Evolutionary conservation across 2,113 vertebrate genomes (phyloP).

Genomic region (Archilochus colubris): DNA sequence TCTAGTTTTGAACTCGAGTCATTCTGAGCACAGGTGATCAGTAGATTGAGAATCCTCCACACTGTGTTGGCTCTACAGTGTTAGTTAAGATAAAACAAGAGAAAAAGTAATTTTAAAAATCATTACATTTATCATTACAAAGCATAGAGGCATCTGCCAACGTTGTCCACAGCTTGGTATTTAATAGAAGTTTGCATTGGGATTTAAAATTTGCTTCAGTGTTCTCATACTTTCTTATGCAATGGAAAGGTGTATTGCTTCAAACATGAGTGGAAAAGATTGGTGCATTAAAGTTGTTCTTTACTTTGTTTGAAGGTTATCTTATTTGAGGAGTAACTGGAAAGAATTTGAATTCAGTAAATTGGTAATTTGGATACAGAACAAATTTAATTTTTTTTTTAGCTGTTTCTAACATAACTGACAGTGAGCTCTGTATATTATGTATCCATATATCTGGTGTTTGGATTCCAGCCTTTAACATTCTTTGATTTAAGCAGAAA

Average conservation of each 20-base stretch:
- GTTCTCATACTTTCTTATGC: neutral
- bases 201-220: neutral
- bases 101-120: neutral
- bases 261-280: neutral
- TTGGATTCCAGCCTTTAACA: neutral
- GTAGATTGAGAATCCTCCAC: neutral
- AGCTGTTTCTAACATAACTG: neutral
- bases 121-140: neutral
- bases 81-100: neutral
- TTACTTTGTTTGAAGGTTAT: neutral
- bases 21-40: neutral
- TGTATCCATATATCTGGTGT: neutral
- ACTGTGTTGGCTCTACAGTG: neutral
- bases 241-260: neutral
- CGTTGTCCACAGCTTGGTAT: neutral
- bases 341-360: neutral
- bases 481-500: neutral
- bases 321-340: neutral
- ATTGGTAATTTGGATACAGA: neutral
- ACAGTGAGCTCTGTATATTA: neutral
- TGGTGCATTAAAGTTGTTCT: neutral
- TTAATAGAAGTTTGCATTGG: neutral
- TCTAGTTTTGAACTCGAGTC: neutral
- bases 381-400: neutral
- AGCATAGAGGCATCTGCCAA: neutral